Base-by-base conservation (phyloP, 2,888 invertebrate species). In the Callyntrura sp. region DNA sequence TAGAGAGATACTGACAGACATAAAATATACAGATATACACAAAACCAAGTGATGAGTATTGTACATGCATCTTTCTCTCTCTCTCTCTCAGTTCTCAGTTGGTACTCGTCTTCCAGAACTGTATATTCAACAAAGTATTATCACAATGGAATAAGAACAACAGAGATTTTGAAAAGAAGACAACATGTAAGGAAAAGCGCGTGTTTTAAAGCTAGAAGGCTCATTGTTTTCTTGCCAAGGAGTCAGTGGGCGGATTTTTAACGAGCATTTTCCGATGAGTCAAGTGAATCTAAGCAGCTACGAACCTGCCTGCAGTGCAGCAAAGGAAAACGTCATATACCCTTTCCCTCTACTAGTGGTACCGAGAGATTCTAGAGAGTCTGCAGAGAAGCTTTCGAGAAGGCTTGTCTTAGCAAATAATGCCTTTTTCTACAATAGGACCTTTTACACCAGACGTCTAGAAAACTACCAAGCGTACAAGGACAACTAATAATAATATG, bases 261-360 rank as follows among this genome's bases (percentile, higher is more conserved):
- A 90, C 90, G 90, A 90, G 88, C 88, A 79, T 87, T 87, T 88
- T 88, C 90, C 79, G 86, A 90, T 87, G 84, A 90, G 85, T 85
- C 85, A 85, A 85, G 85, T 85, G 85, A 85, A 85, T 78, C 85
- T 65, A 78, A 78, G 78, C 62, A 85, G 65, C 45, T 70, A 78
- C 76, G 65, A 78, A 65, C 65, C 85, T 85, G 76, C 78, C 85
- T 51, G 62, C 62, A 85, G 65, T 62, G 85, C 35, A 62, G 45
- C 55, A 76, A 70, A 76, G 14, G 3, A 25, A n/a, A 8, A 23
- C 60, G 60, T 20, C n/a, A 45, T 60, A 20, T 73, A 73, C 17
- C 11, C 48, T 45, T 8, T 51, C 23, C 28, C 20, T 45, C 1
- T 76, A 23, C 28, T 55, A 78, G 55, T 55, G 55, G 55, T 23